phyloP scores from a whole-genome alignment of 1,140 invertebrate species.

The Drosophila azteca region DNA sequence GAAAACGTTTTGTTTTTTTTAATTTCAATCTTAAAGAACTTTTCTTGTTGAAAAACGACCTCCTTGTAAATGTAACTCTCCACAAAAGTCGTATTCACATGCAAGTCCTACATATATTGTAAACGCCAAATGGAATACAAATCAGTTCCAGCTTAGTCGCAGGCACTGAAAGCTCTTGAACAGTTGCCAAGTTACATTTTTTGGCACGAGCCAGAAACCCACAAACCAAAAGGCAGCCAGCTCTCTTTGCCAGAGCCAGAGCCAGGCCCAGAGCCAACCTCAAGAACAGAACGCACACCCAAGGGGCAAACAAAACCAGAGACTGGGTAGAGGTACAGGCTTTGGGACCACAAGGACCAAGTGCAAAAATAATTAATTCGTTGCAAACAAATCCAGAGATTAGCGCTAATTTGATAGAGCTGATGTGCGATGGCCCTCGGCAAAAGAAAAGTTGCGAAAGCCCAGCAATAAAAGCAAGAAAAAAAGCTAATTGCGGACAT shows the following conservation, averaged over 20 bases:
- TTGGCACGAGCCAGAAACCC: slow-evolving; percentile 53
- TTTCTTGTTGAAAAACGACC: not conserved
- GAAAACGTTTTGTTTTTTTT: not conserved
- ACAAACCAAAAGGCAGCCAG: slow-evolving; percentile 44
- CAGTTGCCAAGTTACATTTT: slow-evolving; percentile 45
- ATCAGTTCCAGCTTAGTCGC: slow-evolving; percentile 43
- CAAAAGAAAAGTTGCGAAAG: slow-evolving; percentile 17
- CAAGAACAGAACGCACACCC: slow-evolving; percentile 12
- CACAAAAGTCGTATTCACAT: slow-evolving; percentile 14
- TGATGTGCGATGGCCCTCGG: slow-evolving; percentile 45
- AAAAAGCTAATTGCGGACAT: slow-evolving; percentile 34
- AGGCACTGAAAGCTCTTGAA: slow-evolving; percentile 42
- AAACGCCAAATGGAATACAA: slow-evolving; percentile 45
- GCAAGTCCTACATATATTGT: slow-evolving; percentile 3
- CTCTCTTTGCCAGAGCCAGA: too few species aligned
- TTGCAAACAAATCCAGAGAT: slow-evolving; percentile 61
- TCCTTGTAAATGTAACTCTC: not conserved
- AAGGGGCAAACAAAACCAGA: slow-evolving; percentile 16
- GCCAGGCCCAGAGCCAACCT: not conserved
- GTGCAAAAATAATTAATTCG: slow-evolving; percentile 70
- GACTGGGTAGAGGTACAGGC: slow-evolving; percentile 11
- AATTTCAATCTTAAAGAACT: too few species aligned
- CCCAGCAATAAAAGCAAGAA: slow-evolving; percentile 7
- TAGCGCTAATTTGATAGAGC: slow-evolving; percentile 57
- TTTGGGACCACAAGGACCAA: slow-evolving; percentile 44